Base-by-base conservation (phyloP, 2,113 vertebrate genomes). In the Lepisosteus oculatus region DNA sequence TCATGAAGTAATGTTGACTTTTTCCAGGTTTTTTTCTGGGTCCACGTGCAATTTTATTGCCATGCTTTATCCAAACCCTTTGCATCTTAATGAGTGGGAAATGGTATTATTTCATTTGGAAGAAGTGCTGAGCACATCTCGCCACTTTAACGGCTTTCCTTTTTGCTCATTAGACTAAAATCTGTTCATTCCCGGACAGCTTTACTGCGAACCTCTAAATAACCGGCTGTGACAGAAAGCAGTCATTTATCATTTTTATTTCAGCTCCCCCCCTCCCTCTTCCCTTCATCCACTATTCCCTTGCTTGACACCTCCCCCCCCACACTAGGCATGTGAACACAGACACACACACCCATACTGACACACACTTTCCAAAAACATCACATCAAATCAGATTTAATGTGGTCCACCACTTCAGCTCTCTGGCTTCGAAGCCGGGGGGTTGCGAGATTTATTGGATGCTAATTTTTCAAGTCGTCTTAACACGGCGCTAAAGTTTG, bases 91-190 rank as follows among this genome's bases (percentile, higher is more conserved):
- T 86, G 87, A 91, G 86, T 80, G 69, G 80, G 83, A 88, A 89
- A 88, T 86, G 88, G 87, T 89, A 87, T 87, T 90, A 88, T 91
- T 90, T 91, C 88, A 90, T 91, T 87, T 88, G 85, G 84, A 89
- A 88, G 87, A 88, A 91, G 85, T 89, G 88, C 91, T 92, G 89
- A 91, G 90, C 87, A 83, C 87, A 89, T 89, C 85, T 82, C 89
- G 76, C 84, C 84, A 81, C 85, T 88, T 89, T 91, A 90, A 90
- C 85, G 81, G 85, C 87, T 86, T 88, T 87, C 86, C 88, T 89
- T 89, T 91, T 77, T 87, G 82, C 81, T 85, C 85, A 88, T 90
- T 88, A 86, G 84, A 85, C 80, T 86, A 82, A 88, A 87, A 88
- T 88, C 86, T 86, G 88, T 85, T 87, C 80, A 72, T 85, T 84